These are phyloP conservation scores for Passer domesticus DNA, from an alignment of 2,113 vertebrate genomes.

Conservation along the genomic window DNA sequence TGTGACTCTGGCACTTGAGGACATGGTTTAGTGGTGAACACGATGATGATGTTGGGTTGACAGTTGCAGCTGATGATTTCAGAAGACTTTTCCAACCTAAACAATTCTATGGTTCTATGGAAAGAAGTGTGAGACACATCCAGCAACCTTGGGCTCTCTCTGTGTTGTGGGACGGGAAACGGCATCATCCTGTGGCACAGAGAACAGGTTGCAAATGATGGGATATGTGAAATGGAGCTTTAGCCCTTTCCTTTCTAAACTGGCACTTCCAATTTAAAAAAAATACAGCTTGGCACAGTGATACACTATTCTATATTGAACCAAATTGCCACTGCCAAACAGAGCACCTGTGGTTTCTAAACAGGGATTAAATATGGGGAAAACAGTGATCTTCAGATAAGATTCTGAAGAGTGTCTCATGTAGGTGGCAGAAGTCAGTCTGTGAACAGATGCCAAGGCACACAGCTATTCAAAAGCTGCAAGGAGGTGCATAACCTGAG, in stretches of 20 bases:
- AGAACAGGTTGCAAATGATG: rapidly evolving
- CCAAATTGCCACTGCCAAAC: not conserved
- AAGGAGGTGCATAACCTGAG: not conserved
- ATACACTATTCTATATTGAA: not conserved
- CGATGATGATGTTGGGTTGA: rapidly evolving
- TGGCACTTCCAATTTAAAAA: not conserved
- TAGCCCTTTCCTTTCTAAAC: not conserved
- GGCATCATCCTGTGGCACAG: not conserved
- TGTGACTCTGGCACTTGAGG: not conserved
- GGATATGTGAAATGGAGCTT: not conserved
- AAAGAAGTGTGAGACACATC: not conserved
- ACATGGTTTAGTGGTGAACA: not conserved
- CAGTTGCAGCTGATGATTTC: not conserved
- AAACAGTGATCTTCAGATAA: not conserved
- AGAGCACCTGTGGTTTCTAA: not conserved
- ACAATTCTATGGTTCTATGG: rapidly evolving
- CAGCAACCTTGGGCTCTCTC: not conserved
- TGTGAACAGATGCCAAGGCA: not conserved
- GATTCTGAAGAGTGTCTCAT: not conserved
- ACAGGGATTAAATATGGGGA: not conserved
- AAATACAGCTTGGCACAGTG: rapidly evolving
- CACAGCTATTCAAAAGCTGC: not conserved
- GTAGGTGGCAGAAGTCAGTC: not conserved
- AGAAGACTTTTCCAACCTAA: not conserved
- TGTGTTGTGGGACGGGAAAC: not conserved